Evolutionary conservation across 30 jellyfish, hydroid and myxozoan genomes (phyloP).

Genomic region (Mastigias papua): DNA sequence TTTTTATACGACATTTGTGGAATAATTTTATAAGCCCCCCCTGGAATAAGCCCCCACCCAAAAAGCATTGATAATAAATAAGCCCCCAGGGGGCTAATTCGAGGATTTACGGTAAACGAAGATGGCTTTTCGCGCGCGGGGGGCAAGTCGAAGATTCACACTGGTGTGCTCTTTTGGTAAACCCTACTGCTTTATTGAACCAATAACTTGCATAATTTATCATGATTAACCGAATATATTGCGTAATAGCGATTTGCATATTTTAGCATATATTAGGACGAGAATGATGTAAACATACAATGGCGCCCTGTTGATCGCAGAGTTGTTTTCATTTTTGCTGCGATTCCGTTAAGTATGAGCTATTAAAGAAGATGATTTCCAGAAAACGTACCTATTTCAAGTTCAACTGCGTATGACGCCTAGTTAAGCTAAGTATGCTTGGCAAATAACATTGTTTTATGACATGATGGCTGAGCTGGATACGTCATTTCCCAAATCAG

Average conservation of each 20-base stretch:
- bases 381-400: not conserved
- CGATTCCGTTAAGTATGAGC: not conserved
- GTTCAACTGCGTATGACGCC: not conserved
- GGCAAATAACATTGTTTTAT: not conserved
- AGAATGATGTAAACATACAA: slow-evolving; percentile 70
- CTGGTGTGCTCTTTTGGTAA: too few species aligned
- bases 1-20: too few species aligned
- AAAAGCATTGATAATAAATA: too few species aligned
- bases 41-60: too few species aligned
- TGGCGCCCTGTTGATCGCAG: slow-evolving; percentile 57
- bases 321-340: not conserved
- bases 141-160: too few species aligned
- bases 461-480: slow-evolving; percentile 62
- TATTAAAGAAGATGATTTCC: not conserved
- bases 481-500: slow-evolving; percentile 74
- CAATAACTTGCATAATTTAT: not conserved
- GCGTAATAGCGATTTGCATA: slow-evolving; percentile 50
- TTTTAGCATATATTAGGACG: slow-evolving; percentile 38
- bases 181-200: not conserved
- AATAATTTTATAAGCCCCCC: too few species aligned
- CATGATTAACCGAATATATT: not conserved
- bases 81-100: too few species aligned
- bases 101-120: too few species aligned
- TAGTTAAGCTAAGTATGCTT: not conserved
- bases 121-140: too few species aligned